Percentiles rank a stretch among this genome's conserved stretches.
Conservation (phyloP, 2,888 invertebrate species). For the Caenorhabditis zanzibari region DNA sequence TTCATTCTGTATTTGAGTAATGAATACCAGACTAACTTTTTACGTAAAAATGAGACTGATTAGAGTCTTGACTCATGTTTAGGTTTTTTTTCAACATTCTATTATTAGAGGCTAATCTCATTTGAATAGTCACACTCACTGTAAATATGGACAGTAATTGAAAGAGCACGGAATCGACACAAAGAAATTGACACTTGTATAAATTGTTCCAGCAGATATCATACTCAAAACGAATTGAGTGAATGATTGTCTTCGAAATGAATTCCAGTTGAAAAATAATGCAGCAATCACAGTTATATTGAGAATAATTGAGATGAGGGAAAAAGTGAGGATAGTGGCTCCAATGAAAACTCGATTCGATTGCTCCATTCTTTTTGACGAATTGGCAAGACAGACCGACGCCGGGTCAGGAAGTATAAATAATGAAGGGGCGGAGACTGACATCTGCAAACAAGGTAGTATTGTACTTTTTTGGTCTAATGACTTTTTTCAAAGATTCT, state of each 20-base stretch:
- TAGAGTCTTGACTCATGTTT: conserved; percentile 5
- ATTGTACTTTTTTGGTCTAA: background rate
- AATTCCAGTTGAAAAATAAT: conserved; percentile 29
- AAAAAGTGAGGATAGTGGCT: conserved; percentile 29
- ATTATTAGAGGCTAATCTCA: no score
- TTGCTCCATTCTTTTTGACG: conserved; percentile 27
- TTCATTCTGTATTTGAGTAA: background rate
- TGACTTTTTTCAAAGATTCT: background rate
- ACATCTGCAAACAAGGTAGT: conserved; percentile 19
- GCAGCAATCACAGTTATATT: conserved; percentile 38
- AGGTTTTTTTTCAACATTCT: no score
- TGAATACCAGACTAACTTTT: background rate
- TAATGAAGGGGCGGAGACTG: conserved; percentile 31
- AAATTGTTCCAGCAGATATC: conserved; percentile 50
- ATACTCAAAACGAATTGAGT: conserved; percentile 61
- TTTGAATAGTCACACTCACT: no score
- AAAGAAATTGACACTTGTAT: conserved; percentile 49
- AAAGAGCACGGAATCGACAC: conserved; percentile 61
- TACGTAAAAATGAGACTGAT: no score
- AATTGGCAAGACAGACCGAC: conserved; percentile 43
- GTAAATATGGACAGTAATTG: conserved; percentile 49
- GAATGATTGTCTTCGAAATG: conserved; percentile 45
- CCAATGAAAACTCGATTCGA: conserved; percentile 33
- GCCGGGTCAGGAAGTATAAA: conserved; percentile 42
- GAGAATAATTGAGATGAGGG: conserved; percentile 34